Base-by-base conservation (phyloP, 2,888 invertebrate species). In the Lamellibrachia satsuma region DNA sequence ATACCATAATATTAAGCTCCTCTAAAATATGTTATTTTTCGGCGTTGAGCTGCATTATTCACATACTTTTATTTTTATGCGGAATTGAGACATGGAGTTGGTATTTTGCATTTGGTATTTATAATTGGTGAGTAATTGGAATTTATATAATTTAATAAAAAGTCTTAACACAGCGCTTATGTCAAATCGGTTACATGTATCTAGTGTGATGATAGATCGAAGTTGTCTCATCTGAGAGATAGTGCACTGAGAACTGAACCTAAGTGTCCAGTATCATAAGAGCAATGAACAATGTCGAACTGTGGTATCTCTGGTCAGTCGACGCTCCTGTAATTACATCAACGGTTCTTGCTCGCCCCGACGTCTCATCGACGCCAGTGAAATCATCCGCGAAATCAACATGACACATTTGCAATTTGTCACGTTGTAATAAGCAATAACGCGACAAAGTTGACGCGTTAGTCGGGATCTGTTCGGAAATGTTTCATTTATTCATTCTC, bases 331-430 rank as follows among this genome's bases (percentile, higher is more conserved):
- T 75, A 75, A 75, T 22, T 15, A 75, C 22, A 75, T n/a, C 75
- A 15, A 22, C 75, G n/a, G n/a, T 75, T 6, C 75, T 75, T 22
- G 75, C n/a, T 75, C 15, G 15, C n/a, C 22, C 75, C n/a, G 75
- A 15, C 75, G 75, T 75, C 75, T 75, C 75, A 75, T 75, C 75
- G 15, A 75, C 75, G 75, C 75, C 75, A 1, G 75, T 75, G 15
- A 11, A 75, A 75, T 75, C 75, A 75, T 75, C 75, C 75, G 75
- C 75, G 75, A 75, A 75, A 75, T 75, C 75, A 75, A 75, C 75
- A 75, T 75, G 75, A 75, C 75, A 75, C 75, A 75, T 75, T 75
- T 75, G 75, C 75, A 75, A 75, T 75, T 75, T 75, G 75, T n/a
- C 75, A 22, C 75, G 75, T 75, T 75, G 75, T 22, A 75, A 75